Conservation (phyloP, 1,140 invertebrate species). For the Coenobita brevimanus region DNA sequence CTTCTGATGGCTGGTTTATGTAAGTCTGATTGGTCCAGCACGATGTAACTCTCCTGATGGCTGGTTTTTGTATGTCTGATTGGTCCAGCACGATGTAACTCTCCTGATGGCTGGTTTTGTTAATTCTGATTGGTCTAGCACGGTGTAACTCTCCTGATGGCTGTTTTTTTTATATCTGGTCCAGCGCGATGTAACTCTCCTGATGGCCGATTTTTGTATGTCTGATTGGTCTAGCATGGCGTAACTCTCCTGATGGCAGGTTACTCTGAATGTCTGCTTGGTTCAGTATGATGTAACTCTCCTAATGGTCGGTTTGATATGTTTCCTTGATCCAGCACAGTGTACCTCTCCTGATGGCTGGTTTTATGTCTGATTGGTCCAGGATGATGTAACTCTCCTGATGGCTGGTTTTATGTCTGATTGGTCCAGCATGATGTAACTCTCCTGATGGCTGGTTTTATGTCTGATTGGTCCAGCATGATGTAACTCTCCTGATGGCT, state of each 20-base stretch:
- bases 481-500: constrained; percentile 6
- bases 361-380: not conserved
- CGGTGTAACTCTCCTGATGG: not conserved
- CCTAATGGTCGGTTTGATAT: too few relatives aligned
- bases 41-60: not conserved
- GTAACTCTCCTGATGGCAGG: too few relatives aligned
- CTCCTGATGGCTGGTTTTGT: not conserved
- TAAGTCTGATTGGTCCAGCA: not conserved
- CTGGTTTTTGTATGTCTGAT: not conserved
- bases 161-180: not conserved
- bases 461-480: not conserved
- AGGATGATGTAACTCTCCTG: constrained; percentile 3
- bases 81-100: not conserved
- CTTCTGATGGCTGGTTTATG: not conserved
- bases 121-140: not conserved
- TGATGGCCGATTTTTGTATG: too few relatives aligned
- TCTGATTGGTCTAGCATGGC: too few relatives aligned
- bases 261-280: too few relatives aligned
- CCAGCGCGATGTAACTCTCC: constrained; percentile 13
- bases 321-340: not conserved
- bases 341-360: not conserved
- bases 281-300: too few relatives aligned
- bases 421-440: too few relatives aligned
- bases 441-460: not conserved
- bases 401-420: too few relatives aligned